These are phyloP conservation scores for Trichopoda pennipes DNA, from an alignment of 2,888 invertebrate genomes.

Conservation along the genomic window DNA sequence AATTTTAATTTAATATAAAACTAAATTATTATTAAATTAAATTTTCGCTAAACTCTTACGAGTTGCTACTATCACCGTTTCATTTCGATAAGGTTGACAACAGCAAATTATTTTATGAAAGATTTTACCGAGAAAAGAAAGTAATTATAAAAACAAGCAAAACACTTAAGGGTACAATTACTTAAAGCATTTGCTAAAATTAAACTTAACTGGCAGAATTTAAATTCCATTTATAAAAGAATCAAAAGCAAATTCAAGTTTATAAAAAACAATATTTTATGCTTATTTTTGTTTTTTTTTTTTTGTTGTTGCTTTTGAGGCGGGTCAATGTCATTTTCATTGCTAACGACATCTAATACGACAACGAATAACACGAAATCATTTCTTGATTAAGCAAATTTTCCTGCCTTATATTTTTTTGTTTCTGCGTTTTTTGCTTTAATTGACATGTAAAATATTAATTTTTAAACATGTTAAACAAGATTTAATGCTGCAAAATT, in stretches of 20 bases:
- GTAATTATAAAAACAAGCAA: background rate
- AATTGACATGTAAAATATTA: background rate
- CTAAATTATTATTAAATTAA: too few relatives aligned
- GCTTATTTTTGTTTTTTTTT: background rate
- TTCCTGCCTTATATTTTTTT: background rate
- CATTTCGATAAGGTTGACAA: background rate
- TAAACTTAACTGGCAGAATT: background rate
- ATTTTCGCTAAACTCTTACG: too few relatives aligned
- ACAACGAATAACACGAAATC: constrained; percentile 39
- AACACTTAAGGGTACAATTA: constrained; percentile 8
- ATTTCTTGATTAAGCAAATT: background rate
- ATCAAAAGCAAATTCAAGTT: constrained; percentile 20
- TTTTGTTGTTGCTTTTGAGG: background rate
- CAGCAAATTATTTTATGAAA: background rate
- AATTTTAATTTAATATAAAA: too few relatives aligned
- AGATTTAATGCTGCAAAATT: background rate
- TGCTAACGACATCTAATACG: constrained; percentile 36
- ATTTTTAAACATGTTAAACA: background rate
- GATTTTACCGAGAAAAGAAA: background rate
- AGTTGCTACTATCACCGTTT: background rate
- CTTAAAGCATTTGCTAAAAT: constrained; percentile 1
- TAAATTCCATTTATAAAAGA: background rate
- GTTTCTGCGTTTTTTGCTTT: background rate
- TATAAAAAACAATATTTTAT: background rate
- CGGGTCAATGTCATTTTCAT: constrained; percentile 55